Base-by-base conservation (phyloP, 2,113 vertebrate genomes). In the Mandrillus leucophaeus region DNA sequence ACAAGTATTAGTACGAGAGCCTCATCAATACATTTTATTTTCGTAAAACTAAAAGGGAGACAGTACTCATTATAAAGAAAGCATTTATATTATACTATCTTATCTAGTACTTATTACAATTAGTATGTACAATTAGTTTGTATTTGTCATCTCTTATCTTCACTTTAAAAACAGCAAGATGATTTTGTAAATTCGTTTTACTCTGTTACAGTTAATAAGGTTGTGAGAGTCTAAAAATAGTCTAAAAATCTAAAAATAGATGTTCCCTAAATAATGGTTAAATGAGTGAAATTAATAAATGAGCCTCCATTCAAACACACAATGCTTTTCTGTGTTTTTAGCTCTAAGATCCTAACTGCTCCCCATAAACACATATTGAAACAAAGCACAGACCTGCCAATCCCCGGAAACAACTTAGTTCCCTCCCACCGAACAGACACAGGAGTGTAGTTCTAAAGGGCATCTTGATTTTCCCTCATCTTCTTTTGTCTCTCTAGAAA, bases 221-320 rank as follows among this genome's bases (percentile, higher is more conserved):
- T 40, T 50, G 35, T 50, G 30, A 89, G 40, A 87, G 5, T 55
- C 22, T 30, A 87, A 97, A 93, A 88, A 59, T 88, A 93, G 87
- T 52, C 50, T 52, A 52, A 55, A 55, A 55, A 55, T 55, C 52
- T 55, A 20, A 55, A 55, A 55, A 23, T 40, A 45, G 64, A 50
- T 68, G 5, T 7, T 10, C 43, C 7, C 12, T 90, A 73, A 93
- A 90, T 61, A 93, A 55, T 57, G 38, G n/a, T 61, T 64, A 50
- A 76, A 90, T 43, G 35, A 88, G 30, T 82, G 23, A 84, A 90
- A 73, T 64, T 80, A 86, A 95, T 90, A 43, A 87, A 25, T 40
- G 8, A 70, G 8, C 23, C 50, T 76, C 57, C n/a, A 32, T 43
- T 83, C 3, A 66, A 85, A 76, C 48, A 25, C 40, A 93, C 50